Evolutionary conservation across 2,888 invertebrate genomes (phyloP).

Genomic region (Gerris lacustris): DNA sequence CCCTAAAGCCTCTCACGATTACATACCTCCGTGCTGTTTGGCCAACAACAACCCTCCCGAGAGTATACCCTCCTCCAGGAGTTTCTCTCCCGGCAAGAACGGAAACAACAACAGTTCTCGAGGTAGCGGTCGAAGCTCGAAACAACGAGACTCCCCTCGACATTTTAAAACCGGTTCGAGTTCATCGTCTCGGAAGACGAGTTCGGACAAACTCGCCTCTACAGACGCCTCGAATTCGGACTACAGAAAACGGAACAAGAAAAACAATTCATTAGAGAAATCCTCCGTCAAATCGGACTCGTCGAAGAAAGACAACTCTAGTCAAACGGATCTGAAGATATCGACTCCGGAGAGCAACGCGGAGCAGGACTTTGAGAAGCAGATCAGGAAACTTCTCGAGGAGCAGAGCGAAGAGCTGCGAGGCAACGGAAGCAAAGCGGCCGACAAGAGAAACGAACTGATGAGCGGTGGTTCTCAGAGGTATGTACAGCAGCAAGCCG

Average conservation of each 20-base stretch:
- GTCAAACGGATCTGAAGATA: slow-evolving; percentile 55
- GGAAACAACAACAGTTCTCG: slow-evolving; percentile 27
- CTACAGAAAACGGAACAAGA: slow-evolving; percentile 37
- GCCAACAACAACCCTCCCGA: slow-evolving; percentile 30
- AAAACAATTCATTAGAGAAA: slow-evolving; percentile 19
- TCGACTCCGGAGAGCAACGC: slow-evolving; percentile 22
- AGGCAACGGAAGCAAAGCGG: neutral
- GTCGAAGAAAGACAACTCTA: slow-evolving; percentile 48
- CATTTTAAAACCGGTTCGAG: slow-evolving; percentile 25
- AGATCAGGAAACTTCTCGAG: slow-evolving; percentile 64
- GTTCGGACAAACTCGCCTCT: slow-evolving; percentile 38
- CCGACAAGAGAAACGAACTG: neutral
- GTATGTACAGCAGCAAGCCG: slow-evolving; percentile 25
- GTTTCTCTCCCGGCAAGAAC: slow-evolving; percentile 33
- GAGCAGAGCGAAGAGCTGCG: slow-evolving; percentile 19
- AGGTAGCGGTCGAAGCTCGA: slow-evolving; percentile 26
- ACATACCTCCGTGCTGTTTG: slow-evolving; percentile 42
- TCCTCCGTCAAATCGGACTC: slow-evolving; percentile 15
- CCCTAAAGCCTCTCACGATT: slow-evolving; percentile 41
- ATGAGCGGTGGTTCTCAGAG: slow-evolving; percentile 21
- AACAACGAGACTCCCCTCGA: slow-evolving; percentile 27
- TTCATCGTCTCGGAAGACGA: slow-evolving; percentile 28
- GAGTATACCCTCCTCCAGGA: slow-evolving; percentile 30
- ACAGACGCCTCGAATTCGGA: slow-evolving; percentile 41
- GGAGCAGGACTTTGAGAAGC: slow-evolving; percentile 55